A percentile compares a stretch with the other conserved stretches of the same genome.
Evolutionary conservation across 2,797 vertebrate species (phyloP).

Genomic region (Catamblyrhynchus diadema): DNA sequence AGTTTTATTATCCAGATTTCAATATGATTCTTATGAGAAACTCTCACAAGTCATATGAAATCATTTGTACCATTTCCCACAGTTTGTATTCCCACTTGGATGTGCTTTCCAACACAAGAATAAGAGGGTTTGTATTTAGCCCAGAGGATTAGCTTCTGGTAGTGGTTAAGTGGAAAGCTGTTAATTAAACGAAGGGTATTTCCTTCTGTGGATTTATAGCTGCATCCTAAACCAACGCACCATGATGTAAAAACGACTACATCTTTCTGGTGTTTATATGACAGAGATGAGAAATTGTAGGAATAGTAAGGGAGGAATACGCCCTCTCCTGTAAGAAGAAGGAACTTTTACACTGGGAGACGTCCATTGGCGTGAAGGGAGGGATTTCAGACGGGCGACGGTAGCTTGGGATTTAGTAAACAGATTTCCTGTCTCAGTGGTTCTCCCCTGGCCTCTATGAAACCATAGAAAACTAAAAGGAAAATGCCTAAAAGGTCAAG

Average conservation of each 20-base stretch:
- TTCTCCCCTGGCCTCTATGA: not conserved
- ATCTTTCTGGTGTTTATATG: not conserved
- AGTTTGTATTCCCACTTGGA: not conserved
- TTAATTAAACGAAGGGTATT: not conserved
- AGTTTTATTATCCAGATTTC: not conserved
- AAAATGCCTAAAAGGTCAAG: not conserved
- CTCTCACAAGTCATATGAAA: not conserved
- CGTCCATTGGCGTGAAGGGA: accelerated
- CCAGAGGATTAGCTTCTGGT: not conserved
- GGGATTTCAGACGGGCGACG: not conserved
- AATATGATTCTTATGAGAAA: not conserved
- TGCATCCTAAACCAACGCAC: not conserved
- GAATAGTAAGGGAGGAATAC: not conserved
- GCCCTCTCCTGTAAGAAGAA: conserved; percentile 14
- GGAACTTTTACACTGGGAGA: not conserved
- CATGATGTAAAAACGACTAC: not conserved
- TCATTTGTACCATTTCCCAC: not conserved
- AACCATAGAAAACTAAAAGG: not conserved
- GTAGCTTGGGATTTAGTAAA: not conserved
- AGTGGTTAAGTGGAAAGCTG: not conserved
- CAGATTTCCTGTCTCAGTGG: not conserved
- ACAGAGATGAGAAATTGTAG: not conserved
- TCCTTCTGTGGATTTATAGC: not conserved
- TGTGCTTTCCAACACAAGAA: accelerated
- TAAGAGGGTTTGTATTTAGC: not conserved